Evolutionary conservation across 1,140 invertebrate species (phyloP), one percentile per base, ranked within the genome.

Genomic region (Heterodera carotae): DNA sequence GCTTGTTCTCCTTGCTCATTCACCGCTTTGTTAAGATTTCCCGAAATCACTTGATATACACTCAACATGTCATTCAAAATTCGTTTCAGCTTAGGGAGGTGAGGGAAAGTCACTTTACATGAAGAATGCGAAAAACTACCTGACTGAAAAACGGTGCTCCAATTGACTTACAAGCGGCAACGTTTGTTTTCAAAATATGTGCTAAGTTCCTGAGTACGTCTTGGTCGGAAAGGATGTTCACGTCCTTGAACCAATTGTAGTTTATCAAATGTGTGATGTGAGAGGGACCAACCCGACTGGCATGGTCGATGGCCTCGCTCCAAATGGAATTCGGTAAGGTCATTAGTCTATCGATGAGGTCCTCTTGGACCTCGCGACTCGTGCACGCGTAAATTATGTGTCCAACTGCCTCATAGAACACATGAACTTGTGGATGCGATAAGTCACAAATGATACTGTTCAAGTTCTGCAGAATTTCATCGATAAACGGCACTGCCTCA

Each of bases 41-140:
- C 94, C 88, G 94, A 97, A 93, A 98, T 98, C 69, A 94, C 96
- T 75, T 98, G 98, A 90, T 99, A 99, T 73, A 99, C 94, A 91
- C 97, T 98, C 74, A 99, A 90, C 96, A 99, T 98, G 89, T 99
- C 97, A 86, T 98, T 90, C 89, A 98, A 98, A 88, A 98, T 97
- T 86, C 95, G 91, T 69, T 95, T 94, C 84, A 99, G 91, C 91
- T 93, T 88, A 60, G 81, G 27, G 10, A 43, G 39, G 12, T 12
- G 39, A 43, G 39, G 39, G 39, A 43, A 43, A 43, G 12, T n/a
- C n/a, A n/a, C n/a, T 59, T 64, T 2, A 2, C 27, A 18, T 31
- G 29, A 77, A 29, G 4, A 10, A 31, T 2, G 2, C 12, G 29
- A 34, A n/a, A 59, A 53, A 27, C 3, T 36, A 79, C 78, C 89